Conservation (phyloP, 2,113 vertebrate genomes). For the Psophia crepitans region DNA sequence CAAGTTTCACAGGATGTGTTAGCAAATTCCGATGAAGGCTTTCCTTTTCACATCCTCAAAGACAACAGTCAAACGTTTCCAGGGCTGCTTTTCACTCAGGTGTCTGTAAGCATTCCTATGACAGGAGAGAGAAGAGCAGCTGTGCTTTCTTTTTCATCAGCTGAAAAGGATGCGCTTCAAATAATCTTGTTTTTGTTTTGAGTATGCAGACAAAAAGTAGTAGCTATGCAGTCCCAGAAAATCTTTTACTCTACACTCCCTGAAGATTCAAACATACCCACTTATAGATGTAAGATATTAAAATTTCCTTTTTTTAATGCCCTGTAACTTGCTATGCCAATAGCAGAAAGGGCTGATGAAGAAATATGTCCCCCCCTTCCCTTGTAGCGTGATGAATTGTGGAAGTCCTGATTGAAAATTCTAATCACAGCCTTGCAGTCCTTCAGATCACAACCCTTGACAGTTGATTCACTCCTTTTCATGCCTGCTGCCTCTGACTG, state of each 20-base stretch:
- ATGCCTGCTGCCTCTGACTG: constrained; percentile 70
- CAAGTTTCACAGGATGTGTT: background rate
- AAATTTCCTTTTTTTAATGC: background rate
- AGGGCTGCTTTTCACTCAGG: background rate
- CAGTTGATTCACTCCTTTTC: constrained; percentile 77
- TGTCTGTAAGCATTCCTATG: background rate
- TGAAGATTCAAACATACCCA: background rate
- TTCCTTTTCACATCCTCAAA: background rate
- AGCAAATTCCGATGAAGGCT: background rate
- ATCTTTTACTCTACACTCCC: background rate
- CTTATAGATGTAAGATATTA: background rate
- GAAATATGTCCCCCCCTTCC: background rate
- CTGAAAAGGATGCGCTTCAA: background rate
- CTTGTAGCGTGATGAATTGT: constrained; percentile 50
- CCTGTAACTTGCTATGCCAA: background rate
- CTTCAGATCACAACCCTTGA: constrained; percentile 70
- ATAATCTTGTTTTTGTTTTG: background rate
- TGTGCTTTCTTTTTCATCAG: background rate
- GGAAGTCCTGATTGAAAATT: constrained; percentile 78
- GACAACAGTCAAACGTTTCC: background rate
- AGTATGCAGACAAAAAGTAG: background rate
- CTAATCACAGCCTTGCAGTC: constrained; percentile 75
- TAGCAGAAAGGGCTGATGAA: background rate
- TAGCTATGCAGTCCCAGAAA: background rate
- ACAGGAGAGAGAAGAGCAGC: background rate